Base-by-base conservation (phyloP, 2,113 vertebrate species). In the Amphiprion ocellaris region DNA sequence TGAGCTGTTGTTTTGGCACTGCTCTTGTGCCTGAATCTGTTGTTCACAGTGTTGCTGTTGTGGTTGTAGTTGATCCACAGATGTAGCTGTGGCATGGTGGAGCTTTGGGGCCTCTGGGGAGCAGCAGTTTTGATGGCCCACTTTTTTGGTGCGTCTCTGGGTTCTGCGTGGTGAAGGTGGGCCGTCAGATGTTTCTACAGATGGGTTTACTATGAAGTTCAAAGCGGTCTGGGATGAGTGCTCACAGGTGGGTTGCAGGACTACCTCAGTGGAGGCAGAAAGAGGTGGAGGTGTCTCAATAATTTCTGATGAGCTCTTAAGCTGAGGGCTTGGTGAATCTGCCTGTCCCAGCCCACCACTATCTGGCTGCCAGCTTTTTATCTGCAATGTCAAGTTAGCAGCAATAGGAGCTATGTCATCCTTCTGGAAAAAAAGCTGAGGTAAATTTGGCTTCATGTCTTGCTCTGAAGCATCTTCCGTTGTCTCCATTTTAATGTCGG, bases 311-410 rank as follows among this genome's bases (percentile, higher is more conserved):
- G 80, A 67, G 30, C 50, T 39, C 17, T 80, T 69, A 10, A 83
- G 53, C 39, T 53, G 47, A 39, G 64, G 66, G 67, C 41, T 70
- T 28, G 28, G 37, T n/a, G 80, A 58, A 49, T 47, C 46, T 7
- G 60, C 30, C 4, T 68, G 50, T 1, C 9, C 55, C 24, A 41
- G 41, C 10, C 44, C 44, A 21, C 87, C 78, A 11, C 44, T 16
- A 7, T 84, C 79, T 2, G 63, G 24, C 41, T 85, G 75, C 77
- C 83, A 83, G 75, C 64, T 68, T 69, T 90, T 85, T 16, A 92
- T 79, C 46, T 90, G 77, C 46, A 89, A 3, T 0, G 80, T 77
- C 50, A 90, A 24, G 47, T 87, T 84, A 69, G 77, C 69, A 46
- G 85, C 60, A 1, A 78, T 28, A 0, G 88, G 85, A 46, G 75